Percentiles rank a stretch among this genome's conserved stretches.
Evolutionary conservation across 1,140 invertebrate species (phyloP).

Genomic region (Mesaphorura yosii): DNA sequence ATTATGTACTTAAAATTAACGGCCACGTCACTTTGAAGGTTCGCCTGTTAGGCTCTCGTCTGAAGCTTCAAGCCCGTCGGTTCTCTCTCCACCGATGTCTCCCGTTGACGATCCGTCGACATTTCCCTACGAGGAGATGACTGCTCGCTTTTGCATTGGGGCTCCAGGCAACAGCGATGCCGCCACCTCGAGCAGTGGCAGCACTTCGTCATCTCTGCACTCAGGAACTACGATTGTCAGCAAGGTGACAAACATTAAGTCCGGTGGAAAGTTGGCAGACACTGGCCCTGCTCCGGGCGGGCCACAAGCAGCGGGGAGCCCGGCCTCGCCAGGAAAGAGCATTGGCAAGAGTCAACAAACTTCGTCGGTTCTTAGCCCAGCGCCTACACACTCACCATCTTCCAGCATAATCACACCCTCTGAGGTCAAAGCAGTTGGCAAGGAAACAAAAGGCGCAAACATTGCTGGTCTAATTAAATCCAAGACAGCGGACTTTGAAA

Average conservation of each 20-base stretch:
- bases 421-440: conserved; percentile 20
- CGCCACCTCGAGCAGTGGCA: too few relatives aligned
- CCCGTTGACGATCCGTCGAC: conserved; percentile 15
- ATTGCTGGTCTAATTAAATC: conserved; percentile 29
- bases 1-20: neutral
- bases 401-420: neutral
- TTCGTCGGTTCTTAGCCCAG: neutral
- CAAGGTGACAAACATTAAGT: too few relatives aligned
- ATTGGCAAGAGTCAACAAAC: neutral
- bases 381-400: neutral
- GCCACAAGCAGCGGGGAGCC: too few relatives aligned
- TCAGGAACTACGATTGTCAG: too few relatives aligned
- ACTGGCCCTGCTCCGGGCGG: too few relatives aligned
- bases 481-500: conserved; percentile 31
- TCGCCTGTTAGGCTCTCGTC: conserved; percentile 13
- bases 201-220: conserved; percentile 6
- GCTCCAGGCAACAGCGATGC: neutral
- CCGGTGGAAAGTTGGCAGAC: too few relatives aligned
- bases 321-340: too few relatives aligned
- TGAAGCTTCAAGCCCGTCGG: conserved; percentile 9
- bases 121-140: conserved; percentile 30
- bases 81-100: conserved; percentile 20
- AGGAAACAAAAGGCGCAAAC: conserved; percentile 29
- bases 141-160: conserved; percentile 26
- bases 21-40: conserved; percentile 3